phyloP scores from a whole-genome alignment of 2,888 invertebrate species.

The Charanyca ferruginea region DNA sequence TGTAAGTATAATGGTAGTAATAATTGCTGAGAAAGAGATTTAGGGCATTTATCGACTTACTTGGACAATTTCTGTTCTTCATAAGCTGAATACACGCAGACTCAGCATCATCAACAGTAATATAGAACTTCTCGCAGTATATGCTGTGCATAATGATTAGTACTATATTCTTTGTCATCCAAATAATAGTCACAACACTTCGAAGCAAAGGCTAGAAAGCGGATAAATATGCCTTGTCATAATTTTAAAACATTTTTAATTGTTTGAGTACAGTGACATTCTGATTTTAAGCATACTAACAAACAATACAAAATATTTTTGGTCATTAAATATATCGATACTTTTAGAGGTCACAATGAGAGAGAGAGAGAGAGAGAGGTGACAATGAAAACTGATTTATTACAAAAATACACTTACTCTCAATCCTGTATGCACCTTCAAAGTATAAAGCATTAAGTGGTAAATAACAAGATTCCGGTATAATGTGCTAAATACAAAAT shows the following conservation, averaged over 20 bases:
- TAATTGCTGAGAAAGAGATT: background rate
- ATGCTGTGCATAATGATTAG: constrained; percentile 16
- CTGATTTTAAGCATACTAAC: no score
- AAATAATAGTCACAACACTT: constrained; percentile 3
- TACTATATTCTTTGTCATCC: constrained; percentile 23
- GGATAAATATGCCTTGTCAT: background rate
- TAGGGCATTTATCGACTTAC: constrained; percentile 10
- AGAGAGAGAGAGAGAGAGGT: no score
- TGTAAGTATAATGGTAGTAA: no score
- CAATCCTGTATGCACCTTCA: constrained; percentile 7
- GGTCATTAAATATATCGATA: no score
- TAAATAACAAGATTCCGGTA: constrained; percentile 34
- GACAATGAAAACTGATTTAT: background rate
- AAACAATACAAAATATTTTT: no score
- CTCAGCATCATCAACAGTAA: constrained; percentile 19
- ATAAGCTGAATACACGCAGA: constrained; percentile 25
- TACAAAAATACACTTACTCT: constrained; percentile 11
- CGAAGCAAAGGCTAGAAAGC: constrained; percentile 18
- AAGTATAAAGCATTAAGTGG: constrained; percentile 28
- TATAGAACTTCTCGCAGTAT: constrained; percentile 26
- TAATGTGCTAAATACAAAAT: constrained; percentile 10
- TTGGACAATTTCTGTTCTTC: constrained; percentile 11
- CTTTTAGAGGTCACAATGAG: background rate
- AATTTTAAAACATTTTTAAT: no score
- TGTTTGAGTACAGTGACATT: no score